phyloP scores from a whole-genome alignment of 2,797 vertebrate genomes.

The Fratercula arctica region DNA sequence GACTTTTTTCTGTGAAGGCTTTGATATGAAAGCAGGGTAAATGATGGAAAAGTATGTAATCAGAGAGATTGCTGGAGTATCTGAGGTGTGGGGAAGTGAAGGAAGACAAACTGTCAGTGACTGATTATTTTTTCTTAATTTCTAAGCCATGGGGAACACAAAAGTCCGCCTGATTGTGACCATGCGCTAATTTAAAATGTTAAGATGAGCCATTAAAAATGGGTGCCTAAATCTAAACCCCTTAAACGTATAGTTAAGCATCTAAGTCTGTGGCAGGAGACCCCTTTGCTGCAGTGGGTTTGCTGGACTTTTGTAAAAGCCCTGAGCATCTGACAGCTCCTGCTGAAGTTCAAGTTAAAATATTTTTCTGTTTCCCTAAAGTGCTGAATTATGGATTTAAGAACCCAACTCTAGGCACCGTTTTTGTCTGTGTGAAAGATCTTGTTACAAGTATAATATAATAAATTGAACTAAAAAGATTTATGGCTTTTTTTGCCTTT shows the following conservation, averaged over 20 bases:
- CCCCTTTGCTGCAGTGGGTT: background rate
- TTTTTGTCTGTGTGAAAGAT: slow-evolving; percentile 23
- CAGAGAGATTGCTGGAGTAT: background rate
- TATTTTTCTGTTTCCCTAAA: background rate
- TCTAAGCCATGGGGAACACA: background rate
- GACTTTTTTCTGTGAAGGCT: background rate
- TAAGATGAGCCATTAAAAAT: background rate
- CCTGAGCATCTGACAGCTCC: background rate
- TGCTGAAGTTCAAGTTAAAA: background rate
- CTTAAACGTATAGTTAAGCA: background rate
- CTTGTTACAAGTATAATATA: slow-evolving; percentile 49
- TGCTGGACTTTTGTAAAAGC: background rate
- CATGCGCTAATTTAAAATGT: background rate
- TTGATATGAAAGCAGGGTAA: background rate
- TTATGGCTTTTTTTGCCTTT: background rate
- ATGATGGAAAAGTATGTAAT: background rate
- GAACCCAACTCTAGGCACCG: background rate
- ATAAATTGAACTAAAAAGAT: slow-evolving; percentile 37
- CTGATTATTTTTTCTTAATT: background rate
- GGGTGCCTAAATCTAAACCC: background rate
- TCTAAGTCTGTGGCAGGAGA: background rate
- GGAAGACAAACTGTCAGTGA: background rate
- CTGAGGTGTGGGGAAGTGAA: background rate
- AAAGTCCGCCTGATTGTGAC: background rate
- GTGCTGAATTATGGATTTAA: slow-evolving; percentile 15